phyloP scores from a whole-genome alignment of 2,113 vertebrate species.

The Maccullochella peelii region DNA sequence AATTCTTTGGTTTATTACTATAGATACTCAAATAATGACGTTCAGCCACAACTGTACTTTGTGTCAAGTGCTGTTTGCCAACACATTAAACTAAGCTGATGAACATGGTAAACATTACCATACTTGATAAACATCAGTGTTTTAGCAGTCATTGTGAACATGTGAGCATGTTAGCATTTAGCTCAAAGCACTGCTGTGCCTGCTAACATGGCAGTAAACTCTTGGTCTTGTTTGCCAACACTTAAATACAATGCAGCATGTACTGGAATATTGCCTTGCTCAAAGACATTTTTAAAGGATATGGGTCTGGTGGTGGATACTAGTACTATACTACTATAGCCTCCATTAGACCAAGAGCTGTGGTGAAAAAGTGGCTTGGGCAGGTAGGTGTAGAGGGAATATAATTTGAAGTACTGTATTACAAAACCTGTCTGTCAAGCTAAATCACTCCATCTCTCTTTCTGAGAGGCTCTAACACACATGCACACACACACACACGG shows the following conservation, averaged over 20 bases:
- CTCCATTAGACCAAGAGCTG: constrained; percentile 31
- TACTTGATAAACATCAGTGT: background rate
- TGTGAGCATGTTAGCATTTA: background rate
- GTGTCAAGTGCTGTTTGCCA: background rate
- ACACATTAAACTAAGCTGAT: too few species aligned
- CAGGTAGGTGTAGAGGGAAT: constrained; percentile 43
- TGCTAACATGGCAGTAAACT: too few species aligned
- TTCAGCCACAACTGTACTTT: background rate
- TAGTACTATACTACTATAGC: background rate
- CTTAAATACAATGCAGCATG: background rate
- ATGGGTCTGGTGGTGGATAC: background rate
- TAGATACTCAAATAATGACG: too few species aligned
- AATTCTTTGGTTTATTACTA: background rate
- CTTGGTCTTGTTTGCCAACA: background rate
- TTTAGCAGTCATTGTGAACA: background rate
- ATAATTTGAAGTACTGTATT: constrained; percentile 58
- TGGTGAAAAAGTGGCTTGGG: constrained; percentile 27
- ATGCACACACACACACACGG: background rate
- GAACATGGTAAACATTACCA: too few species aligned
- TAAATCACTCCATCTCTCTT: constrained; percentile 63
- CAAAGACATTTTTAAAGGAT: constrained; percentile 16
- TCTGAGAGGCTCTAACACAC: constrained; percentile 18
- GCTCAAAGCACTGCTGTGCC: background rate
- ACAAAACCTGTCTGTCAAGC: constrained; percentile 65
- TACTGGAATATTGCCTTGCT: background rate